These are phyloP conservation scores for Eurosta solidaginis DNA, from an alignment of 1,140 invertebrate genomes.

Conservation along the genomic window DNA sequence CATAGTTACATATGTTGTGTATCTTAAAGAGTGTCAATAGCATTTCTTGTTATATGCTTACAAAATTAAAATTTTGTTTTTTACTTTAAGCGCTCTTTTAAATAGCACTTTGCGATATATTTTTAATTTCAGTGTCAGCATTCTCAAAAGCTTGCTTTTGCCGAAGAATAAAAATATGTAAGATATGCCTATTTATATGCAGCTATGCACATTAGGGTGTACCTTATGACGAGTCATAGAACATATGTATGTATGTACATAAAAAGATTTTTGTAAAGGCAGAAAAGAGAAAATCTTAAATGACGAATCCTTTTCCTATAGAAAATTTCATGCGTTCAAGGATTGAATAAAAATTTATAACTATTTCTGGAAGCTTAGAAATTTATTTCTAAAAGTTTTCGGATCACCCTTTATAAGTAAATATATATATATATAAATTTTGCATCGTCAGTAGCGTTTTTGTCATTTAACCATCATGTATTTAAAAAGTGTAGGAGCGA, in stretches of 20 bases:
- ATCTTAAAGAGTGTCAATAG: too few relatives aligned
- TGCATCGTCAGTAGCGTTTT: neutral
- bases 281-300: too few relatives aligned
- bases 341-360: too few relatives aligned
- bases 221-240: neutral
- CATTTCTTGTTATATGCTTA: neutral
- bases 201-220: neutral
- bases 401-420: too few relatives aligned
- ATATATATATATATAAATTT: too few relatives aligned
- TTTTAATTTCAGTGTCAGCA: conserved; percentile 18
- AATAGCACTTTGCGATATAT: neutral
- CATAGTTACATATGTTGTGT: too few relatives aligned
- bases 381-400: too few relatives aligned
- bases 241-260: neutral
- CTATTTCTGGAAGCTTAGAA: too few relatives aligned
- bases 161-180: neutral
- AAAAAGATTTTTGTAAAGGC: too few relatives aligned
- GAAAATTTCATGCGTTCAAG: too few relatives aligned
- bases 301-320: too few relatives aligned
- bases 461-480: neutral
- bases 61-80: neutral
- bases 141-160: neutral
- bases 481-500: neutral
- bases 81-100: neutral
- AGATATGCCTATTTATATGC: neutral